A percentile compares a stretch with the other conserved stretches of the same genome.
Conservation (phyloP, 2,113 vertebrate species). For the Sinosuthora webbiana region DNA sequence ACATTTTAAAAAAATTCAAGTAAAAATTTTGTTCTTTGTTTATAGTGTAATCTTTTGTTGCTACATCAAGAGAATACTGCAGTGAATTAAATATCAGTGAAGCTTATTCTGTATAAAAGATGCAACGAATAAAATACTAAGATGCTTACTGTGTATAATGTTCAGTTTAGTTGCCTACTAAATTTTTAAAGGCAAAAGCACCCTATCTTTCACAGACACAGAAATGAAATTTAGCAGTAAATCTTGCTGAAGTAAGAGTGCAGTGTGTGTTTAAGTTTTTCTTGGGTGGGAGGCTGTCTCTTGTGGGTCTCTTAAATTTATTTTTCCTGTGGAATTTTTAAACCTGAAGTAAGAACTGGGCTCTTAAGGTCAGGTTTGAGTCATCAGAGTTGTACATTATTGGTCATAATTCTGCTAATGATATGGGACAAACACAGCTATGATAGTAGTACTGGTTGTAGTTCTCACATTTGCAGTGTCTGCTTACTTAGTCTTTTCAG, state of each 20-base stretch:
- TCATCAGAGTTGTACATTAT: neutral
- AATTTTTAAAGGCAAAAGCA: constrained; percentile 64
- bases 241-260: neutral
- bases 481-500: neutral
- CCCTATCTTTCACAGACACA: neutral
- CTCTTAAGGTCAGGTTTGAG: neutral
- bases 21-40: constrained; percentile 73
- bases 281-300: neutral
- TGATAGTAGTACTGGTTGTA: neutral
- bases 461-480: neutral
- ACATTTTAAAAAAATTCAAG: constrained; percentile 48
- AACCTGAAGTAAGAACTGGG: neutral
- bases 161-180: constrained; percentile 74
- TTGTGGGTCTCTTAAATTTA: neutral
- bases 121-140: constrained; percentile 77
- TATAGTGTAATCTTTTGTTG: constrained; percentile 77
- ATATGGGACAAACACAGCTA: neutral
- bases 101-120: constrained; percentile 76
- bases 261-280: neutral
- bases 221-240: constrained; percentile 28
- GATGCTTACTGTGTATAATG: constrained; percentile 74
- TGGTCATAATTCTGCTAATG: neutral
- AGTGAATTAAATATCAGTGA: constrained; percentile 77
- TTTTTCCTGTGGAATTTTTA: neutral
- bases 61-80: constrained; percentile 73